These are phyloP conservation scores for Engystomops pustulosus DNA, from an alignment of 2,113 vertebrate genomes.

Conservation along the genomic window DNA sequence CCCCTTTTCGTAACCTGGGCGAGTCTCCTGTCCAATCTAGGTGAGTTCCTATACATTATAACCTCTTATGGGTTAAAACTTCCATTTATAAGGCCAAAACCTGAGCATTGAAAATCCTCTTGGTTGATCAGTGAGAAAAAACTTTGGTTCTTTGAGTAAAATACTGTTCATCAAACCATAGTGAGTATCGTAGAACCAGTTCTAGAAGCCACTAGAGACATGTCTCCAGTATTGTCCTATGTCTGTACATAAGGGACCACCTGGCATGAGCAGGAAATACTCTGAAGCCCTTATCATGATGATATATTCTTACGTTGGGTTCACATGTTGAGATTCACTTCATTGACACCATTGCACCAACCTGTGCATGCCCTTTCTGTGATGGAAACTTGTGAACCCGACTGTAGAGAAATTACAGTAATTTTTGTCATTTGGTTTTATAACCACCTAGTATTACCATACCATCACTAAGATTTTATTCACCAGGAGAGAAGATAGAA, in stretches of 20 bases:
- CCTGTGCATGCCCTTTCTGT: no score
- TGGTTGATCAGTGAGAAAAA: not conserved
- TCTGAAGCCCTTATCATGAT: not conserved
- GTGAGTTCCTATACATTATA: not conserved
- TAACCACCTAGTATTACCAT: not conserved
- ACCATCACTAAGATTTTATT: not conserved
- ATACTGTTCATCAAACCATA: constrained; percentile 9
- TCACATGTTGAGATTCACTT: no score
- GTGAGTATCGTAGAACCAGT: not conserved
- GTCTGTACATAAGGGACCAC: not conserved
- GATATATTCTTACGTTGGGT: not conserved
- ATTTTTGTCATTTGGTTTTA: not conserved
- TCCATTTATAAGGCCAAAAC: not conserved
- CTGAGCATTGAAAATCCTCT: not conserved
- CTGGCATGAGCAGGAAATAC: not conserved
- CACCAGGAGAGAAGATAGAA: not conserved
- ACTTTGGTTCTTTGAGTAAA: not conserved
- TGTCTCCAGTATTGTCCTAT: not conserved
- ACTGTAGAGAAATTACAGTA: not conserved
- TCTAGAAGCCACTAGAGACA: not conserved
- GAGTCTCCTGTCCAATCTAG: not conserved
- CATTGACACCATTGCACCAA: no score
- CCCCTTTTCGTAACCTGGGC: not conserved
- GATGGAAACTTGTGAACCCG: no score
- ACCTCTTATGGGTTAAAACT: not conserved